A percentile compares a stretch with the other conserved stretches of the same genome.
Evolutionary conservation across 2,113 vertebrate species (phyloP).

Genomic region (Empidonax traillii): DNA sequence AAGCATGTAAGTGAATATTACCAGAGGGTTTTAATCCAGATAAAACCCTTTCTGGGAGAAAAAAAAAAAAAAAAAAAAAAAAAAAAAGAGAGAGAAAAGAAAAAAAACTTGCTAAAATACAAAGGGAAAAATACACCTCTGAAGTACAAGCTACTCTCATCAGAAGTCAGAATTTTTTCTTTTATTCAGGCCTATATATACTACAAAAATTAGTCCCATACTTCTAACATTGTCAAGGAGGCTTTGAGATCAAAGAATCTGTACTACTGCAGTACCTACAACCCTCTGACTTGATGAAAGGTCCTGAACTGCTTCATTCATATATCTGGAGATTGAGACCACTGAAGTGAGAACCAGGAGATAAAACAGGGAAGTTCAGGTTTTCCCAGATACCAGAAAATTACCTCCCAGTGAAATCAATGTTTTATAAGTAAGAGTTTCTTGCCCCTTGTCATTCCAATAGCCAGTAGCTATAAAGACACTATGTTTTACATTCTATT

Average conservation of each 20-base stretch:
- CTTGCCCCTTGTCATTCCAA: background rate
- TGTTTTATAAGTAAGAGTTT: background rate
- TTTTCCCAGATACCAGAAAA: background rate
- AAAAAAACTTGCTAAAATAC: background rate
- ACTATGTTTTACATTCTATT: background rate
- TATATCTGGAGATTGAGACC: background rate
- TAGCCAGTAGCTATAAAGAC: background rate
- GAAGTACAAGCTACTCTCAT: background rate
- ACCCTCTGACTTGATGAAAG: background rate
- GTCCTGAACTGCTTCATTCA: background rate
- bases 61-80: background rate
- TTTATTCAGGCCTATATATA: background rate
- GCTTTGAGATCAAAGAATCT: background rate
- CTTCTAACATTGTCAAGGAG: background rate
- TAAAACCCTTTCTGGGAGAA: background rate
- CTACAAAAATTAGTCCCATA: background rate
- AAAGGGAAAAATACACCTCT: background rate
- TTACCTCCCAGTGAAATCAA: background rate
- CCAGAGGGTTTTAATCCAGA: conserved; percentile 15
- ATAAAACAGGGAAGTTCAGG: background rate
- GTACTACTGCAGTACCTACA: background rate
- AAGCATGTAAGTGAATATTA: conserved; percentile 8
- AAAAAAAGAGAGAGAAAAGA: background rate
- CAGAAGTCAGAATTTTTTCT: background rate
- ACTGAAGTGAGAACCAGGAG: background rate